Evolutionary conservation across 2,797 vertebrate genomes (phyloP).

Genomic region (Decapterus maruadsi): DNA sequence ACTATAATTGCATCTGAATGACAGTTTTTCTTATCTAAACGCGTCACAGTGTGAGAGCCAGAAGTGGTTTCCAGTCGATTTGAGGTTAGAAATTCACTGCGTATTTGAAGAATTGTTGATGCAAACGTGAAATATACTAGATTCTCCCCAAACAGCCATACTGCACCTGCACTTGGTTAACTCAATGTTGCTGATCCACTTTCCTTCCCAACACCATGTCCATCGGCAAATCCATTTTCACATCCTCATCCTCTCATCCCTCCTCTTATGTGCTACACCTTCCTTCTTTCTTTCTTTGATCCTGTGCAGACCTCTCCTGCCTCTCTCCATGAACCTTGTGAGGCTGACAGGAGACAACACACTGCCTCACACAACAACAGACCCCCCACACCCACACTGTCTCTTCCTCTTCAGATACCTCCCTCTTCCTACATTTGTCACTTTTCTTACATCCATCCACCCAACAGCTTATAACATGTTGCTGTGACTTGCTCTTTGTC

Average conservation of each 20-base stretch:
- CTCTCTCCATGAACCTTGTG: neutral
- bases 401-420: neutral
- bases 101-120: neutral
- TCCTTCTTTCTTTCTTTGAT: neutral
- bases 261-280: neutral
- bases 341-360: neutral
- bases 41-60: neutral
- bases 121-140: too few relatives aligned
- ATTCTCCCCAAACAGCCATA: neutral
- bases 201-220: neutral
- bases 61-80: neutral
- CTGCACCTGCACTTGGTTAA: neutral
- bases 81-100: slow-evolving; percentile 1
- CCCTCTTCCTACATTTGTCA: neutral
- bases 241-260: neutral
- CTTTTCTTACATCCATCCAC: neutral
- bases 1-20: neutral
- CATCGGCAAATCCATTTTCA: neutral
- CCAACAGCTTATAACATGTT: neutral
- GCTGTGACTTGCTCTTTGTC: neutral
- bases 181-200: neutral
- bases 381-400: neutral
- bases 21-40: neutral
- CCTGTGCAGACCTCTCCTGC: neutral
- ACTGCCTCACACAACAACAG: too few relatives aligned